Base-by-base conservation (phyloP, 2,888 invertebrate genomes). In the Erannis defoliaria region DNA sequence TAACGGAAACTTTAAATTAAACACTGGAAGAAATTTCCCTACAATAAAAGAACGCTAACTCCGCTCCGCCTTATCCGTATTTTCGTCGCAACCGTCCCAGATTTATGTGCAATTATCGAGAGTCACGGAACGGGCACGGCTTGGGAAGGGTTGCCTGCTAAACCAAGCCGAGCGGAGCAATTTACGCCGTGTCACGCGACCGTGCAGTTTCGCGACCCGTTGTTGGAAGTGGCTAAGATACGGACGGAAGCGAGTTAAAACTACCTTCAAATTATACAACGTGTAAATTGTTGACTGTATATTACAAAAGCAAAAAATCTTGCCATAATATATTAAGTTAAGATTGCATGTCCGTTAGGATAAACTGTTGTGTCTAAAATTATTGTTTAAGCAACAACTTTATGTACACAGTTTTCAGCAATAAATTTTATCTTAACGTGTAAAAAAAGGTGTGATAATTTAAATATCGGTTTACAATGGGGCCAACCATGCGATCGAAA, bases 131-230 rank as follows among this genome's bases (percentile, higher is more conserved):
- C 26, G 48, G 53, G 62, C 56, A 31, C 19, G 35, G 54, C 31
- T 33, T 4, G 62, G 62, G 58, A 64, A 57, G 61, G 62, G 62
- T 55, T 55, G 51, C 58, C 51, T 61, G 58, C 56, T 56, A 48
- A 40, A 67, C 60, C 65, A 67, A 64, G 61, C 68, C 55, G 62
- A 40, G 56, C 60, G 50, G 65, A 67, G 60, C 67, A 60, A 68
- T 67, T 62, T 66, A 55, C 63, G 53, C 50, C 45, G 42, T 55
- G 72, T 69, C 85, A 86, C 85, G 85, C 86, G 72, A 86, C 78
- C 63, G 68, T 65, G 77, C 75, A 75, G 74, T 85, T 82, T 80
- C 67, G 78, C 50, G 54, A 66, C 62, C 64, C 42, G 54, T 61
- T 37, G 45, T 26, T 29, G 51, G 21, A 35, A 67, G 45, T 64